Conservation (phyloP, 1,140 invertebrate genomes). For the Drosophila ercepeae region DNA sequence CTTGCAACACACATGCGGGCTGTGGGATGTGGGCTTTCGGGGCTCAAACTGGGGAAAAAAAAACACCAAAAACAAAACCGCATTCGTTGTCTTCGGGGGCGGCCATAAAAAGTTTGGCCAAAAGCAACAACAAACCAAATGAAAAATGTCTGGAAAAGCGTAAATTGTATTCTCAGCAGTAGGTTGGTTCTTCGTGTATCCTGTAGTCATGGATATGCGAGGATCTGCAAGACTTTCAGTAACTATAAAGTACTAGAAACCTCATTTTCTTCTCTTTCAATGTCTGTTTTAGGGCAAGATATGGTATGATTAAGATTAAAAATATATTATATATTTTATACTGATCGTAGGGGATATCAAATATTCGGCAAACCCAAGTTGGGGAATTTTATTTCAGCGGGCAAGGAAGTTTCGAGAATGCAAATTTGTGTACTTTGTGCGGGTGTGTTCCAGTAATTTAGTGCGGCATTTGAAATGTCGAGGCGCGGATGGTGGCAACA, state of each 20-base stretch:
- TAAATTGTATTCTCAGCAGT: conserved; percentile 65
- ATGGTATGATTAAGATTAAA: no score
- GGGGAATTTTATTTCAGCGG: neutral
- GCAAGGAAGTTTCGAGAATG: conserved; percentile 4
- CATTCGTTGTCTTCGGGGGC: conserved; percentile 55
- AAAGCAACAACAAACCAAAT: conserved; percentile 42
- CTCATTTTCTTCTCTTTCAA: no score
- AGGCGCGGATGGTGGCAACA: conserved; percentile 1
- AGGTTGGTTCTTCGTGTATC: conserved; percentile 40
- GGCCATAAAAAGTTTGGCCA: conserved; percentile 66
- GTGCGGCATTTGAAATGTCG: conserved; percentile 64
- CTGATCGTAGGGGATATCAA: neutral
- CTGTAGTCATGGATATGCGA: neutral
- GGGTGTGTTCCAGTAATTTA: conserved; percentile 60
- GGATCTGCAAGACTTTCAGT: neutral
- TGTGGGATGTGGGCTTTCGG: neutral
- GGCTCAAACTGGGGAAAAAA: conserved; percentile 9
- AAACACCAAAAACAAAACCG: conserved; percentile 37
- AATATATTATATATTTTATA: no score
- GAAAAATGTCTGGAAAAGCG: conserved; percentile 68
- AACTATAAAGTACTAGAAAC: no score
- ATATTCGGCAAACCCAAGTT: neutral
- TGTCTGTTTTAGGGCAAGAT: no score
- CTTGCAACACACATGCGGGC: conserved; percentile 16
- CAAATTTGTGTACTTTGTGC: conserved; percentile 4